Evolutionary conservation across 2,888 invertebrate species (phyloP).

Genomic region (Poecilobothrus nobilitatus): DNA sequence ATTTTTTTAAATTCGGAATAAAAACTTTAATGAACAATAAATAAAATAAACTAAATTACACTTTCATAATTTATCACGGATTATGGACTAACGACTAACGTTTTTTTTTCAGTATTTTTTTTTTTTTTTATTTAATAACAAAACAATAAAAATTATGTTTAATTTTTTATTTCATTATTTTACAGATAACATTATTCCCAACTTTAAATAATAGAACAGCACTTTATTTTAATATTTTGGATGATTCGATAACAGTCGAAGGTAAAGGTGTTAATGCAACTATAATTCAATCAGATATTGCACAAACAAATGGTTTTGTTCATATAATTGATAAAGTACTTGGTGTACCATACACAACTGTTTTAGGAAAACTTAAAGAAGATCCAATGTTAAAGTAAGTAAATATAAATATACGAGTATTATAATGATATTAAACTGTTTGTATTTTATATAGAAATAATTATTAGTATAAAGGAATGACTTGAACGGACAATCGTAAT

Average conservation of each 20-base stretch:
- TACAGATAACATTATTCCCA: conserved; percentile 63
- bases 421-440: neutral
- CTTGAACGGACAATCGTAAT: neutral
- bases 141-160: too few relatives aligned
- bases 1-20: too few relatives aligned
- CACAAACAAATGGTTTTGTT: conserved; percentile 86
- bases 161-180: neutral
- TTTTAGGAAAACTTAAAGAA: conserved; percentile 71
- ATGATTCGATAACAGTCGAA: conserved; percentile 73
- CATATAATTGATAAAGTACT: conserved; percentile 88
- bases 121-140: too few relatives aligned
- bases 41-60: too few relatives aligned
- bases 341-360: conserved; percentile 80
- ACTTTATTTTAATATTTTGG: conserved; percentile 72
- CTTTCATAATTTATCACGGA: too few relatives aligned
- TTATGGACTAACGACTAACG: too few relatives aligned
- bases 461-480: neutral
- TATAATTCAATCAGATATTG: conserved; percentile 77
- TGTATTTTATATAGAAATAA: neutral
- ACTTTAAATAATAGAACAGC: conserved; percentile 66
- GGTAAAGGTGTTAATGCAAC: conserved; percentile 89
- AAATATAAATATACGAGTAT: neutral
- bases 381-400: conserved; percentile 83
- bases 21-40: too few relatives aligned
- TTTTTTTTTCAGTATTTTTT: too few relatives aligned